phyloP scores from a whole-genome alignment of 2,888 invertebrate species.

The Hedychridium roseum region DNA sequence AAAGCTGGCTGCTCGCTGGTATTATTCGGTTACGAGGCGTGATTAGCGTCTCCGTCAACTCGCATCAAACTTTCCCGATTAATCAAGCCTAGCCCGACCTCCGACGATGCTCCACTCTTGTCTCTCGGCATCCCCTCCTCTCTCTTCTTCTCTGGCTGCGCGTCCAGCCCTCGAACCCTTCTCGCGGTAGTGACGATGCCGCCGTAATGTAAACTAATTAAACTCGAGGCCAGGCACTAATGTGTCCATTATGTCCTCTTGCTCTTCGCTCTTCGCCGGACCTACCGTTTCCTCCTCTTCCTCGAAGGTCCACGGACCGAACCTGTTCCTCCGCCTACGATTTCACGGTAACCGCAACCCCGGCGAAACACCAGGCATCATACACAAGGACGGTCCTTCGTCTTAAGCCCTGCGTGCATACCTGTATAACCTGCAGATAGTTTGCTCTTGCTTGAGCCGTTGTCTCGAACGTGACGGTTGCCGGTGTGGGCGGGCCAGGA shows the following conservation, averaged over 20 bases:
- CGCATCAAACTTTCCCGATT: conserved; percentile 62
- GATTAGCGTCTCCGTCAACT: conserved; percentile 61
- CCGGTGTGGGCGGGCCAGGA: no score
- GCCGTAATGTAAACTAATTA: conserved; percentile 63
- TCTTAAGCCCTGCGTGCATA: conserved; percentile 17
- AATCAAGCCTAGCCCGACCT: conserved; percentile 51
- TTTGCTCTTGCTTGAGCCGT: no score
- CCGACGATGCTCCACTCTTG: conserved; percentile 25
- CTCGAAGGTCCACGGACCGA: conserved; percentile 3
- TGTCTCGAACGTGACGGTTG: no score
- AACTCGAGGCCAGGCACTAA: conserved; percentile 60
- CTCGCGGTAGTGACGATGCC: conserved; percentile 56
- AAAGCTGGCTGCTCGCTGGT: conserved; percentile 37
- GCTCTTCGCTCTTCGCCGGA: conserved; percentile 40
- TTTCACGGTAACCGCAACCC: conserved; percentile 36
- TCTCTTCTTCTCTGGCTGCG: conserved; percentile 16
- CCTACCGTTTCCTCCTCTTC: conserved; percentile 27
- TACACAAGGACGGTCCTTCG: conserved; percentile 14
- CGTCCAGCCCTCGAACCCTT: conserved; percentile 35
- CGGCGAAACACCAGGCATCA: conserved; percentile 29
- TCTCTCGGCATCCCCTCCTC: conserved; percentile 17
- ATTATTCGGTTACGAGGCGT: conserved; percentile 59
- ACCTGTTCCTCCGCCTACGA: conserved; percentile 33
- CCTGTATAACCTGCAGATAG: no score
- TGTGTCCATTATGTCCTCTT: conserved; percentile 59